phyloP scores from a whole-genome alignment of 2,797 vertebrate species.

The Lithobates sylvaticus region DNA sequence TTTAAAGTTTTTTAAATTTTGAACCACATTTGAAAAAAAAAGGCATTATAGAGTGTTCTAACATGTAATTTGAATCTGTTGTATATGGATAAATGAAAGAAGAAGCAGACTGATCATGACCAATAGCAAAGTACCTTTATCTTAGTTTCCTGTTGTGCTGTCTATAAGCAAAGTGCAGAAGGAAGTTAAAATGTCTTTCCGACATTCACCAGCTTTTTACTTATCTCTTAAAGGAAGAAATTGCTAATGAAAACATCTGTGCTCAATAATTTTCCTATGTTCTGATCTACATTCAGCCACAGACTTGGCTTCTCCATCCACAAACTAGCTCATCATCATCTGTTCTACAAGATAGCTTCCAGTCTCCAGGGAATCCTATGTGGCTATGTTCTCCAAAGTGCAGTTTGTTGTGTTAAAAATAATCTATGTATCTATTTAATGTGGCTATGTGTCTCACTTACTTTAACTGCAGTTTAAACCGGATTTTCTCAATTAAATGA shows the following conservation, averaged over 20 bases:
- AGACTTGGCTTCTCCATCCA: slow-evolving; percentile 8
- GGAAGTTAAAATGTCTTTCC: background rate
- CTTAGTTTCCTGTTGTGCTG: background rate
- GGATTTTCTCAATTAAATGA: slow-evolving; percentile 31
- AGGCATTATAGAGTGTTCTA: background rate
- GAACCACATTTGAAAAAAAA: background rate
- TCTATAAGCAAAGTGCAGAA: background rate
- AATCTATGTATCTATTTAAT: slow-evolving; percentile 28
- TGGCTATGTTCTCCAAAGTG: background rate
- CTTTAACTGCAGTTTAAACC: slow-evolving; percentile 39
- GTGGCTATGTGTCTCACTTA: slow-evolving; percentile 3
- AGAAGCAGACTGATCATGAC: background rate
- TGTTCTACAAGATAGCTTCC: background rate
- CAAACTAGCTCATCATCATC: slow-evolving; percentile 1
- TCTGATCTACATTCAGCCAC: background rate
- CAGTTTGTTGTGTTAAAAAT: slow-evolving; percentile 43
- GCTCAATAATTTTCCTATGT: background rate
- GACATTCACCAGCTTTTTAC: slow-evolving; percentile 4
- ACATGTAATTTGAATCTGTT: background rate
- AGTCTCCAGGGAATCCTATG: slow-evolving; percentile 6
- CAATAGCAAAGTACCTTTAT: background rate
- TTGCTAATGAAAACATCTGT: slow-evolving; percentile 30
- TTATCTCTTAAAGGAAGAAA: background rate
- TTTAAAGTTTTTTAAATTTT: background rate
- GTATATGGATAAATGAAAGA: background rate